Conservation (phyloP, 2,797 vertebrate species). For the Melanogrammus aeglefinus region DNA sequence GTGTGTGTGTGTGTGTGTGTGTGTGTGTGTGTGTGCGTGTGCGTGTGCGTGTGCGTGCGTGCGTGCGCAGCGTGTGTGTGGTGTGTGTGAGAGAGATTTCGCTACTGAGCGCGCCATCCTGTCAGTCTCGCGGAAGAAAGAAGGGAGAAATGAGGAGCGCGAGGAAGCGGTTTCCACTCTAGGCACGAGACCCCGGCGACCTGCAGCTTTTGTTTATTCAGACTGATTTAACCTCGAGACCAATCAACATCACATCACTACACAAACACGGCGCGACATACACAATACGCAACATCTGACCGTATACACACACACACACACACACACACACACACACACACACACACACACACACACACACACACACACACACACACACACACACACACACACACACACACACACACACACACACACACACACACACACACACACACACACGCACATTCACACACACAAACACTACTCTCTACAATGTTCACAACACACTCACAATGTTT, state of each 20-base stretch:
- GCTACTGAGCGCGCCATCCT: background rate
- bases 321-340: too few species aligned
- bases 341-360: too few species aligned
- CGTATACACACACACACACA: background rate
- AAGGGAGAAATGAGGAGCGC: background rate
- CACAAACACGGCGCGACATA: background rate
- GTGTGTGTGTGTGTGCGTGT: too few species aligned
- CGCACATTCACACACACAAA: too few species aligned
- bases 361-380: too few species aligned
- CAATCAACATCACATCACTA: background rate
- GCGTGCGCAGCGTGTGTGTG: too few species aligned
- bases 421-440: background rate
- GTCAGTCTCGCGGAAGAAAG: background rate
- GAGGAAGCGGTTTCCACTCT: background rate
- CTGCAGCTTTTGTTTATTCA: conserved; percentile 21
- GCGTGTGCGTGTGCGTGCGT: too few species aligned
- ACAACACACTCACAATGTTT: background rate
- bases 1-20: background rate
- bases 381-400: too few species aligned
- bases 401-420: too few species aligned
- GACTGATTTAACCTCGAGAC: conserved; percentile 19
- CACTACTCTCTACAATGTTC: background rate
- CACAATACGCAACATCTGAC: background rate
- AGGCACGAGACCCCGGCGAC: background rate
- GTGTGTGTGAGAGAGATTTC: background rate